Conservation (phyloP, 2,113 vertebrate species). For the Eulemur macaco region DNA sequence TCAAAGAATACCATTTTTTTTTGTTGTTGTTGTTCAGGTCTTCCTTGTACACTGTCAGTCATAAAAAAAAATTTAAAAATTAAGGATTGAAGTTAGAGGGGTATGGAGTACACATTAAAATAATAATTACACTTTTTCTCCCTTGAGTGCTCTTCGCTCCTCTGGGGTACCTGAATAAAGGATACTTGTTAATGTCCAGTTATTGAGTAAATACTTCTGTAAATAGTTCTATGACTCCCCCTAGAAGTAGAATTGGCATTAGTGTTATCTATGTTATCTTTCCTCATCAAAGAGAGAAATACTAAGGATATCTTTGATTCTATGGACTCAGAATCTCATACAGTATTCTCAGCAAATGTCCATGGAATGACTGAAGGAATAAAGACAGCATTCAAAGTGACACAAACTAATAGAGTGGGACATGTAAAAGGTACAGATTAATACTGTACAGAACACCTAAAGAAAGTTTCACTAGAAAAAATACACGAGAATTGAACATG, state of each 20-base stretch:
- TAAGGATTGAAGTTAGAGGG: background rate
- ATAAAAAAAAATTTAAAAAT: background rate
- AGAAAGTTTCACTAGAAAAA: background rate
- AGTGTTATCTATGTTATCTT: background rate
- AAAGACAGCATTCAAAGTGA: background rate
- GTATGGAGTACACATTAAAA: background rate
- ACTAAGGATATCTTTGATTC: background rate
- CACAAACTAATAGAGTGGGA: background rate
- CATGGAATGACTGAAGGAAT: background rate
- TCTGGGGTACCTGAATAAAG: background rate
- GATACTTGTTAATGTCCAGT: background rate
- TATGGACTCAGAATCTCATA: background rate
- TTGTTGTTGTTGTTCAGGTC: background rate
- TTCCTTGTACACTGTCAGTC: background rate
- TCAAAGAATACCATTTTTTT: background rate
- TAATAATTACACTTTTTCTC: background rate
- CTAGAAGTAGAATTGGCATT: background rate
- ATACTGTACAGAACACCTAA: background rate
- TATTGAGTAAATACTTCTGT: slow-evolving; percentile 5
- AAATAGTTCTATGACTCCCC: background rate
- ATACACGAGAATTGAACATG: background rate
- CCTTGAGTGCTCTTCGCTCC: background rate
- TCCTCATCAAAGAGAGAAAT: background rate
- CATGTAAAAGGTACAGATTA: background rate
- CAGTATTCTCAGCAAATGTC: background rate